phyloP scores from a whole-genome alignment of 1,140 invertebrate genomes.

The Gryllus bimaculatus region DNA sequence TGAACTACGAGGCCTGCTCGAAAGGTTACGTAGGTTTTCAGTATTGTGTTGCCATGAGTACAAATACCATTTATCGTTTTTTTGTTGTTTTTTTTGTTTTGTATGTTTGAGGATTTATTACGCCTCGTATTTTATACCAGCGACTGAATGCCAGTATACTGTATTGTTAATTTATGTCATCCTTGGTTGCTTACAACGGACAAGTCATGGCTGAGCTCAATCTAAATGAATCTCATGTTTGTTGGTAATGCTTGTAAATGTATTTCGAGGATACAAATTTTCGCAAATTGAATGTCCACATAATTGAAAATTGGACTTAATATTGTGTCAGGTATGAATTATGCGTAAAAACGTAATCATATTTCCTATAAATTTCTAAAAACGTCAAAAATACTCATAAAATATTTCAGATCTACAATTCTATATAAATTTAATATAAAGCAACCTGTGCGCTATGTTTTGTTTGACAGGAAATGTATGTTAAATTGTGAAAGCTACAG shows the following conservation, averaged over 20 bases:
- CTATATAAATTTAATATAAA: constrained; percentile 2
- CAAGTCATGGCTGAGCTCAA: too few relatives aligned
- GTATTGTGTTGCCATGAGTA: too few relatives aligned
- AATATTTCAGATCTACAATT: neutral
- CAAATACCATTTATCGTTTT: too few relatives aligned
- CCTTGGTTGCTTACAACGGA: too few relatives aligned
- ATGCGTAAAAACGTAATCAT: neutral
- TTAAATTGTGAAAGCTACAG: neutral
- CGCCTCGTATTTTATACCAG: too few relatives aligned
- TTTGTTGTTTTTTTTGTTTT: too few relatives aligned
- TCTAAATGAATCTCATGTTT: too few relatives aligned
- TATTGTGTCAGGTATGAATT: neutral
- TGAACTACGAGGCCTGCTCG: too few relatives aligned
- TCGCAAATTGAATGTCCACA: neutral
- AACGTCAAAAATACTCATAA: neutral
- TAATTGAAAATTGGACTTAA: neutral
- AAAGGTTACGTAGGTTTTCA: too few relatives aligned
- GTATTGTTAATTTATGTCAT: too few relatives aligned
- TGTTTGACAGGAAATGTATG: neutral
- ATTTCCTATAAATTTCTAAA: neutral
- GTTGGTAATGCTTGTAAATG: neutral
- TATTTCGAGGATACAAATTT: neutral
- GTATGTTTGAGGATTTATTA: too few relatives aligned
- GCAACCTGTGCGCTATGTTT: neutral
- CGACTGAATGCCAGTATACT: too few relatives aligned